Evolutionary conservation across 2,888 invertebrate genomes (phyloP), one percentile per base, ranked within the genome.

Genomic region (Lasioglossum oenotherae): DNA sequence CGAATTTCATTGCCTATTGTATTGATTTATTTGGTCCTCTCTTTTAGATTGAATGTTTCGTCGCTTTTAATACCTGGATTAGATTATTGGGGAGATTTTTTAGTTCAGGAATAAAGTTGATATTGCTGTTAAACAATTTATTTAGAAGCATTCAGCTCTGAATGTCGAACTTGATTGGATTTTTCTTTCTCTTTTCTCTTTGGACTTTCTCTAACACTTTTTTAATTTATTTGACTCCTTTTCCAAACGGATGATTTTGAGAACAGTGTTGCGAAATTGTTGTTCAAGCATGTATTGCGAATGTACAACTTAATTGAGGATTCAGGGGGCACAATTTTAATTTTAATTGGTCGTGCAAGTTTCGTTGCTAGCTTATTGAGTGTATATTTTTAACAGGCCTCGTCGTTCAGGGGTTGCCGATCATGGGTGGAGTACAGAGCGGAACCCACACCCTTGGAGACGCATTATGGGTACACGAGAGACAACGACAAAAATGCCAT

Each of bases 381-480:
- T 10, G 44, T 67, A 14, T 75, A 87, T 89, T 85, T 84, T 44
- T 60, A 75, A 67, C 74, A 90, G 90, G 88, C 83, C 82, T 88
- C 85, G 78, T 76, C 78, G 86, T 83, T 80, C 72, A 82, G 80
- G 84, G 86, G 74, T 84, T 19, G 35, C 67, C 77, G 81, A 91
- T 78, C 76, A 95, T 95, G 95, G 95, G 95, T 57, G 95, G 95
- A 79, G 94, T 93, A 71, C 95, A 95, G 80, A 95, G 95, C 87
- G 94, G 94, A 82, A 89, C 94, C 76, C 95, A 95, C 84, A 94
- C 89, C 89, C 91, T 95, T 77, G 95, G 95, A 41, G 95, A 95
- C 84, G 93, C 95, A 74, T 92, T 95, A 88, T 95, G 95, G 95
- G 92, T 93, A 83, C 95, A 95, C 67, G 95, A 95, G 87, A 91